Conservation (phyloP, 2,797 vertebrate genomes). For the Notolepis coatsorum region DNA sequence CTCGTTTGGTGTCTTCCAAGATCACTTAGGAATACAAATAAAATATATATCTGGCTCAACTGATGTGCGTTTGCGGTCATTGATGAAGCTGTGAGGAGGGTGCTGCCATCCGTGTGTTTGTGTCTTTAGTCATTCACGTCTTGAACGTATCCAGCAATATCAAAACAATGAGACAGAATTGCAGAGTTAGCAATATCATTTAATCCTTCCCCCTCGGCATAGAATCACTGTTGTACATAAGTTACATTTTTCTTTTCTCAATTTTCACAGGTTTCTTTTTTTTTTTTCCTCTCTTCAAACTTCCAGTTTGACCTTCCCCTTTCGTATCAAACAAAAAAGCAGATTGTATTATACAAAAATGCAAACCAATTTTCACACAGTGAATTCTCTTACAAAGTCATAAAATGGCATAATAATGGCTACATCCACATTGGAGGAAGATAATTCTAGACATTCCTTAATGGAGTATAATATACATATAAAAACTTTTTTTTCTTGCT, state of each 20-base stretch:
- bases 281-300: slow-evolving; percentile 79
- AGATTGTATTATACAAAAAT: slow-evolving; percentile 92
- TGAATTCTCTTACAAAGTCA: slow-evolving; percentile 93
- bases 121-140: no score
- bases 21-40: no score
- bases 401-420: slow-evolving; percentile 89
- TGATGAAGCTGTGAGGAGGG: no score
- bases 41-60: no score
- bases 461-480: slow-evolving; percentile 92
- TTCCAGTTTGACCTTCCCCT: slow-evolving; percentile 85
- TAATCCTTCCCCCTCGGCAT: slow-evolving; percentile 84
- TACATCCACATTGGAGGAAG: slow-evolving; percentile 93
- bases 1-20: no score
- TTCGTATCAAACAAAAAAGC: slow-evolving; percentile 84
- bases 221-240: slow-evolving; percentile 87
- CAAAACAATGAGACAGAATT: slow-evolving; percentile 43
- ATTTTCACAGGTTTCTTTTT: slow-evolving; percentile 84
- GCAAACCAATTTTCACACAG: slow-evolving; percentile 93
- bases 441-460: slow-evolving; percentile 92
- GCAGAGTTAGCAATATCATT: slow-evolving; percentile 86
- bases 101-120: no score
- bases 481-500: slow-evolving; percentile 87
- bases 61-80: no score
- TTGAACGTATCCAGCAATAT: no score
- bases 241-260: slow-evolving; percentile 84